Evolutionary conservation across 2,797 vertebrate species (phyloP).

Genomic region (Xenopus petersii): DNA sequence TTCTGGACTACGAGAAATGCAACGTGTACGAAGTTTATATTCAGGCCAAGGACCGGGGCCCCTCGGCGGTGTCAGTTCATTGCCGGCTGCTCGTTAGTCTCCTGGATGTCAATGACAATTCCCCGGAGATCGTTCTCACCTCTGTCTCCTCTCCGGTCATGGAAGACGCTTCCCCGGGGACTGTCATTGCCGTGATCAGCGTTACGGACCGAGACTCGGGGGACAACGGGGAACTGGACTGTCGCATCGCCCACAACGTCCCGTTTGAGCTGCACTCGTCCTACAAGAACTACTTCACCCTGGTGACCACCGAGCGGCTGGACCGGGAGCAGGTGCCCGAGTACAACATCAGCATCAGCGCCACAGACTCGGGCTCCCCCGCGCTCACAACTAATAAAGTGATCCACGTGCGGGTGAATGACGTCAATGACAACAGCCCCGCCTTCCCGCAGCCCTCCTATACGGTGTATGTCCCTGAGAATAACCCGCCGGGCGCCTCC

Average conservation of each 20-base stretch:
- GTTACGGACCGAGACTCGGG: conserved; percentile 86
- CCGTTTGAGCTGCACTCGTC: conserved; percentile 87
- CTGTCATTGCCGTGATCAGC: conserved; percentile 86
- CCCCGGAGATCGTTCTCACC: conserved; percentile 85
- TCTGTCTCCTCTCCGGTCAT: conserved; percentile 85
- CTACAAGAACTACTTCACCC: conserved; percentile 88
- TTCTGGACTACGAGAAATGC: conserved; percentile 85
- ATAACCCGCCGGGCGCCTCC: conserved; percentile 87
- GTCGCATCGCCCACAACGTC: conserved; percentile 70
- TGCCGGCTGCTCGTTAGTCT: conserved; percentile 87
- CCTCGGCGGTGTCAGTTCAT: conserved; percentile 84
- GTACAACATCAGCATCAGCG: conserved; percentile 83
- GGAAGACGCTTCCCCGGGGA: conserved; percentile 84
- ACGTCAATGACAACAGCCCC: conserved; percentile 89
- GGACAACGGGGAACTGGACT: conserved; percentile 83
- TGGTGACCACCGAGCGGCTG: conserved; percentile 80
- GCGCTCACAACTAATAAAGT: conserved; percentile 75
- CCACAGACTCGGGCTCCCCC: conserved; percentile 78
- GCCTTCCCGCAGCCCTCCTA: conserved; percentile 88
- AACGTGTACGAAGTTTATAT: conserved; percentile 86
- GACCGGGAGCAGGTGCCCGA: conserved; percentile 77
- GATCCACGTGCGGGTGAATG: conserved; percentile 80
- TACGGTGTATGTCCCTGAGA: conserved; percentile 88
- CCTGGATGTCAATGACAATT: conserved; percentile 88
- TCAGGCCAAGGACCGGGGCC: conserved; percentile 88